Percentiles rank a stretch among this genome's conserved stretches.
These are phyloP conservation scores for Steinernema feltiae DNA, from an alignment of 1,140 invertebrate genomes.

Conservation along the genomic window DNA sequence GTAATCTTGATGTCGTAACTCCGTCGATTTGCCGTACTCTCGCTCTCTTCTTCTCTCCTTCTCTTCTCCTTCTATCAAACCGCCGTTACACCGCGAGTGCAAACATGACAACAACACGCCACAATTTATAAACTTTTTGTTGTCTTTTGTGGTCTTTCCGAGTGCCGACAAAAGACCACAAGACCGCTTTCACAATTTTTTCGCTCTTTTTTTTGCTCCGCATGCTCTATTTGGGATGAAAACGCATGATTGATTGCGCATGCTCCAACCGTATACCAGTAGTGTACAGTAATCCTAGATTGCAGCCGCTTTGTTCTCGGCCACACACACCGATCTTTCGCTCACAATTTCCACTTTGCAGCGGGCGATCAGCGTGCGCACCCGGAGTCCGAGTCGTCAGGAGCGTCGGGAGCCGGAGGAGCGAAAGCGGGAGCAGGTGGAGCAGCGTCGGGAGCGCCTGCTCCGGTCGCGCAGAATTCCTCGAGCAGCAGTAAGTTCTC, in stretches of 20 bases:
- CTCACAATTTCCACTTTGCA: constrained; percentile 29
- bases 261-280: too few species aligned
- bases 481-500: background rate
- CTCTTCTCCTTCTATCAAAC: background rate
- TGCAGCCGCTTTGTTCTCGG: background rate
- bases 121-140: too few species aligned
- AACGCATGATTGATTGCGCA: too few species aligned
- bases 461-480: background rate
- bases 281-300: background rate
- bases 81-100: too few species aligned
- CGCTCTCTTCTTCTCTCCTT: background rate
- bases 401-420: constrained; percentile 11
- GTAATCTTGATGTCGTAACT: constrained; percentile 6
- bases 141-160: too few species aligned
- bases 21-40: background rate
- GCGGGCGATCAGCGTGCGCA: constrained; percentile 54
- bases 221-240: too few species aligned
- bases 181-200: too few species aligned
- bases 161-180: too few species aligned
- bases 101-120: too few species aligned
- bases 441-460: too few species aligned
- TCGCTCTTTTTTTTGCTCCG: too few species aligned
- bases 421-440: background rate
- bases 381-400: constrained; percentile 47
- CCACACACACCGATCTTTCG: background rate